Base-by-base conservation (phyloP, 1,140 invertebrate genomes). In the Pseudomyrmex gracilis region DNA sequence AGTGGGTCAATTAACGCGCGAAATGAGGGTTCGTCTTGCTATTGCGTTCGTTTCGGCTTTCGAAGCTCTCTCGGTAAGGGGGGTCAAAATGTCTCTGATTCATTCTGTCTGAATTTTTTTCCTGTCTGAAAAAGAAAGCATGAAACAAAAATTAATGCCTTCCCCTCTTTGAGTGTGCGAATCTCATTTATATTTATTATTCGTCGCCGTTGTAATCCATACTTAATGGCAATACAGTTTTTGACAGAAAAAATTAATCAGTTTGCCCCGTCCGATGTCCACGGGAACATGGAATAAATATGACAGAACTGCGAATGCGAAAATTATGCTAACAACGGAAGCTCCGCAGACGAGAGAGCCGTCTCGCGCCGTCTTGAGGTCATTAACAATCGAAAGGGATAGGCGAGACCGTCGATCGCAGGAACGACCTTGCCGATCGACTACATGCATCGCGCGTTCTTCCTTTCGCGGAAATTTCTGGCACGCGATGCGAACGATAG, bases 341-440 rank as follows among this genome's bases (percentile, higher is more conserved):
- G 78, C 57, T 74, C 9, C 47, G 73, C 86, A 88, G 86, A 88
- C 87, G 80, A 66, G 71, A 82, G 66, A 34, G 7, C 4, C 5
- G 34, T 34, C 24, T 68, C 64, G 49, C 67, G 49, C 68, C 53
- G 66, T 24, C 34, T 34, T 71, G 60, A 73, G 78, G 71, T 58
- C 58, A 51, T 22, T 53, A 74, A 70, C 68, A 76, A 17, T 82
- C 70, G 61, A 53, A 64, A 73, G 58, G 15, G 53, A 67, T 34
- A 34, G 55, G 58, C 57, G 57, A 51, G 61, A 73, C 10, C 55
- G 73, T 80, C 82, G 86, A 85, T 82, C 68, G 80, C 15, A 85
- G 74, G 45, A 80, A 83, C 87, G 87, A 88, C 87, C 87, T 89
- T 88, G 87, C 71, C 85, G 82, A 77, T 83, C 87, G 66, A 10